Evolutionary conservation across 92 coral and sea anemone genomes (phyloP).

Genomic region (Galaxea fascicularis): DNA sequence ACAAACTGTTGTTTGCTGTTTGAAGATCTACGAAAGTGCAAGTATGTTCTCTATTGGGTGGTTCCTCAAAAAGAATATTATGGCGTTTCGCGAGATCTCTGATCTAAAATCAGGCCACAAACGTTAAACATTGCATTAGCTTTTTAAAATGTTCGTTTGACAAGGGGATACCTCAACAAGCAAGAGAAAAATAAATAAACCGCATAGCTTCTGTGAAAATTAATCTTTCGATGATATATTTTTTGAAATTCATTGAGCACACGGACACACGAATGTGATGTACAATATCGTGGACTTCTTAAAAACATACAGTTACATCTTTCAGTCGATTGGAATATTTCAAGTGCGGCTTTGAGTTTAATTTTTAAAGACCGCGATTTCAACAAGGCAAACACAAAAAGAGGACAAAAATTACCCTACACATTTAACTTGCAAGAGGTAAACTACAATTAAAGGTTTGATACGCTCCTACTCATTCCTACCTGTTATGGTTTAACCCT

Average conservation of each 20-base stretch:
- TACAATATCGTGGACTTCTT: too few relatives aligned
- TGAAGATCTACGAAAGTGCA: too few relatives aligned
- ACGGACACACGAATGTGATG: too few relatives aligned
- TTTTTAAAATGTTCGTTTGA: background rate
- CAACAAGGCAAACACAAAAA: background rate
- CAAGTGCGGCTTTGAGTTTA: background rate
- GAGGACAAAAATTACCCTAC: background rate
- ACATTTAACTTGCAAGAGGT: background rate
- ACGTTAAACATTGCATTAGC: too few relatives aligned
- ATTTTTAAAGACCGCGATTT: background rate
- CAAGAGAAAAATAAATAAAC: background rate
- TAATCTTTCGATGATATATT: background rate
- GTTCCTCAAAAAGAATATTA: too few relatives aligned
- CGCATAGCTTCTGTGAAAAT: background rate
- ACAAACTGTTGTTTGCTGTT: too few relatives aligned
- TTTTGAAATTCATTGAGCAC: background rate
- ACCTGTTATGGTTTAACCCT: slow-evolving; percentile 26
- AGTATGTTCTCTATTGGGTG: too few relatives aligned
- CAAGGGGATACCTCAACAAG: background rate
- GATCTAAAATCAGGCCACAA: too few relatives aligned
- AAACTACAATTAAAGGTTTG: background rate
- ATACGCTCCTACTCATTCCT: background rate
- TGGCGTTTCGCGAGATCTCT: too few relatives aligned
- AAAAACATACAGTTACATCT: too few relatives aligned
- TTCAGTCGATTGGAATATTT: too few relatives aligned